Conservation (phyloP, 2,888 invertebrate genomes). For the Bombylius major region DNA sequence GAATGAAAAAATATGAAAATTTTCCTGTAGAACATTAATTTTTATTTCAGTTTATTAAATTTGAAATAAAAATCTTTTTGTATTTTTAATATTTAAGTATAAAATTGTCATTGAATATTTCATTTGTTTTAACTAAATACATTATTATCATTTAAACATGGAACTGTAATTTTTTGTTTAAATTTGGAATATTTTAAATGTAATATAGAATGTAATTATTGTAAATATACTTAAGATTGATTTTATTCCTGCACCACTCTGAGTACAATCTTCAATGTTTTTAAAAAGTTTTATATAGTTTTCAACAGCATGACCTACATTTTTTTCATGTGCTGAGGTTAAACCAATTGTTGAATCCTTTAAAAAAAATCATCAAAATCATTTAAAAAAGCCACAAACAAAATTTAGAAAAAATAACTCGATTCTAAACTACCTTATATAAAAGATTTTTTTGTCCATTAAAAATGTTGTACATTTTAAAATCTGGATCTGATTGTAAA, state of each 20-base stretch:
- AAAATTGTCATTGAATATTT: too few species aligned
- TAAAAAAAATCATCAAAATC: neutral
- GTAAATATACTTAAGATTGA: neutral
- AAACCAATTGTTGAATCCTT: slow-evolving; percentile 46
- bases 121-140: too few species aligned
- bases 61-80: too few species aligned
- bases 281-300: slow-evolving; percentile 46
- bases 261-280: slow-evolving; percentile 33
- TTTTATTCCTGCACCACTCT: slow-evolving; percentile 4
- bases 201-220: neutral
- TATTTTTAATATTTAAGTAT: too few species aligned
- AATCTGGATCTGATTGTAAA: slow-evolving; percentile 27
- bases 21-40: too few species aligned
- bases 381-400: too few species aligned
- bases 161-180: too few species aligned
- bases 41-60: too few species aligned
- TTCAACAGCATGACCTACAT: slow-evolving; percentile 34
- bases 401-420: too few species aligned
- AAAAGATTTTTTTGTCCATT: slow-evolving; percentile 42
- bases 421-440: slow-evolving; percentile 39
- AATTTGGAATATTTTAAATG: too few species aligned
- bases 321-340: slow-evolving; percentile 33
- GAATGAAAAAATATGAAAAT: too few species aligned
- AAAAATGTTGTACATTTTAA: slow-evolving; percentile 47
- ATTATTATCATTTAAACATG: too few species aligned